phyloP scores from a whole-genome alignment of 2,797 vertebrate species.

The Lithobates sylvaticus region DNA sequence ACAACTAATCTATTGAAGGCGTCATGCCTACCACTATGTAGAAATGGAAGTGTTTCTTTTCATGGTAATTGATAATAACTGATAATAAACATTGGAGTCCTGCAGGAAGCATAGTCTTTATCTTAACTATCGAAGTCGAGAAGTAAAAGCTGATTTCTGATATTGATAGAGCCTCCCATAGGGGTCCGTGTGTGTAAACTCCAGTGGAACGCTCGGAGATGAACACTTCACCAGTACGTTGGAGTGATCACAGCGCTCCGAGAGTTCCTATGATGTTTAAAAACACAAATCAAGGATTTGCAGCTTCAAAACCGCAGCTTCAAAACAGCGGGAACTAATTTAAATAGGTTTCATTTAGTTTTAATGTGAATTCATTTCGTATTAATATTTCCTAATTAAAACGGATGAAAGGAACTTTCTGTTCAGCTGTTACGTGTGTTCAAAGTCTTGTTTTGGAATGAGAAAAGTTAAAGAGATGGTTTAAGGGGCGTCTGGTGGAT shows the following conservation, averaged over 20 bases:
- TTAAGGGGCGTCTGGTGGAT: conserved; percentile 30
- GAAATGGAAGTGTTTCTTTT: too few species aligned
- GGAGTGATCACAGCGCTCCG: not conserved
- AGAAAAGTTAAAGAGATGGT: conserved; percentile 13
- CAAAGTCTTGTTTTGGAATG: conserved; percentile 38
- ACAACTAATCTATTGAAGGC: too few species aligned
- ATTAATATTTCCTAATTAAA: conserved; percentile 55
- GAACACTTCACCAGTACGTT: conserved; percentile 19
- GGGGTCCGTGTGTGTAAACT: too few species aligned
- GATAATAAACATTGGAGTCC: too few species aligned
- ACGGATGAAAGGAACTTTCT: conserved; percentile 42
- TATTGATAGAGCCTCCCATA: not conserved
- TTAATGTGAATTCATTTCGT: conserved; percentile 45
- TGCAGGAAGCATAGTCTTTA: too few species aligned
- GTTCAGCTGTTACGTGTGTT: conserved; percentile 20
- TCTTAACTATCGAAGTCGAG: too few species aligned
- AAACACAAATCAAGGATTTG: conserved; percentile 35
- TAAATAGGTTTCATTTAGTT: conserved; percentile 40
- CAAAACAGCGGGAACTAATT: conserved; percentile 52
- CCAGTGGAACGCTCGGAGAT: not conserved
- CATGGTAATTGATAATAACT: too few species aligned
- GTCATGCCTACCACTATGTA: too few species aligned
- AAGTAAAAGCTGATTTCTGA: not conserved
- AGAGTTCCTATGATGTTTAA: conserved; percentile 31
- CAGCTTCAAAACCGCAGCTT: conserved; percentile 6